A percentile compares a stretch with the other conserved stretches of the same genome.
Evolutionary conservation across 1,140 invertebrate genomes (phyloP).

Genomic region (Paracyclopina nana): DNA sequence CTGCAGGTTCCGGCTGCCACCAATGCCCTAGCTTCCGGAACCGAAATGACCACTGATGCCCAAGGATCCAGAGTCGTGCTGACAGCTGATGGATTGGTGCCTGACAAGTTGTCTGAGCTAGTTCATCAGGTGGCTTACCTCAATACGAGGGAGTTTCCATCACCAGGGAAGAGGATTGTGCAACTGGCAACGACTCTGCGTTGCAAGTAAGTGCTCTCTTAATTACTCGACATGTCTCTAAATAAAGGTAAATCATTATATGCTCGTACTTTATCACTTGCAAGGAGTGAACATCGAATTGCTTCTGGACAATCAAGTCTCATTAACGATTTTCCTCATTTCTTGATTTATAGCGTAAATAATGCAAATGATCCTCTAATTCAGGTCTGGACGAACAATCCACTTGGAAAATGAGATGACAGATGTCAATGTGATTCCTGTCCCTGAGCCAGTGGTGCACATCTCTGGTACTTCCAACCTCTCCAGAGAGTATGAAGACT

Average conservation of each 20-base stretch:
- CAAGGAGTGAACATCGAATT: no score
- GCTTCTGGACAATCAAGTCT: no score
- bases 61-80: slow-evolving; percentile 74
- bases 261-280: no score
- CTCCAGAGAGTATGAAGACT: slow-evolving; percentile 61
- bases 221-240: no score
- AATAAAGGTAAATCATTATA: no score
- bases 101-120: slow-evolving; percentile 65
- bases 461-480: slow-evolving; percentile 61
- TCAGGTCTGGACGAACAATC: no score
- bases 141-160: slow-evolving; percentile 71
- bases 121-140: slow-evolving; percentile 71
- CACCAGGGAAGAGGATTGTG: slow-evolving; percentile 70
- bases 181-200: slow-evolving; percentile 54
- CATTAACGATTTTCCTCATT: no score
- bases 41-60: slow-evolving; percentile 46
- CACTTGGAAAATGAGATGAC: slow-evolving; percentile 20
- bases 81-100: slow-evolving; percentile 72
- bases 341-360: no score
- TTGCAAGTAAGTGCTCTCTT: slow-evolving; percentile 26
- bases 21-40: slow-evolving; percentile 48
- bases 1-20: slow-evolving; percentile 55
- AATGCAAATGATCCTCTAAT: no score
- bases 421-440: slow-evolving; percentile 50
- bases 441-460: slow-evolving; percentile 58